Evolutionary conservation across 2,797 vertebrate genomes (phyloP), one percentile per base, ranked within the genome.

Genomic region (Cyprinella venusta): DNA sequence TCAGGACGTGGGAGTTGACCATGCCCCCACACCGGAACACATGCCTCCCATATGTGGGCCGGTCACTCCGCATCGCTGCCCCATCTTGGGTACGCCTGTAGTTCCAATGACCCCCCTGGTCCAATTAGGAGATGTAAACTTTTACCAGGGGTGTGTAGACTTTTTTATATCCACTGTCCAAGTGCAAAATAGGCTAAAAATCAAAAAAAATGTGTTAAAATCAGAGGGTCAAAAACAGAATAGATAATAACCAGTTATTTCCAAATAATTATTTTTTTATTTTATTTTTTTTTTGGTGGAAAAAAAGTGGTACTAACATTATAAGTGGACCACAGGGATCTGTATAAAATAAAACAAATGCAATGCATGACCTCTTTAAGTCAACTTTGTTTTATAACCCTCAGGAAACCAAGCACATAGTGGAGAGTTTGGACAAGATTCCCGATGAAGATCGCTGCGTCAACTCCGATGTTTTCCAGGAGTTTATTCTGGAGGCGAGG

Each of bases 351-450:
- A 7, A 52, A 13, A 21, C 9, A 7, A 52, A 74, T 36, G 5
- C 70, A 74, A 13, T 13, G 26, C 52, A 40, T 6, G 5, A 18
- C n/a, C 15, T 76, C 30, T 26, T 68, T 64, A 48, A 56, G 38
- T 72, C 85, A 56, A 16, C 77, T 33, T 76, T 81, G 70, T 76
- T 50, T 80, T 79, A 90, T 89, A 83, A 84, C 88, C 80, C 86
- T 68, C 87, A 99, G 97, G 97, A 99, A 93, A 99, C 98, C 0
- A 95, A 96, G 79, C 93, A 95, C 84, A 96, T 99, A 92, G 88
- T 94, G 89, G 93, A 94, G 88, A 94, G 85, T 87, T 89, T 92
- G 36, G 94, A 95, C 88, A 93, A 90, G 69, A 91, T 93, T 88
- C 90, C 90, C 54, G 94, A 94, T 80, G 94, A 95, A 77, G 92